Evolutionary conservation across 1,140 invertebrate species (phyloP).

Genomic region (Caenorhabditis tropicalis): DNA sequence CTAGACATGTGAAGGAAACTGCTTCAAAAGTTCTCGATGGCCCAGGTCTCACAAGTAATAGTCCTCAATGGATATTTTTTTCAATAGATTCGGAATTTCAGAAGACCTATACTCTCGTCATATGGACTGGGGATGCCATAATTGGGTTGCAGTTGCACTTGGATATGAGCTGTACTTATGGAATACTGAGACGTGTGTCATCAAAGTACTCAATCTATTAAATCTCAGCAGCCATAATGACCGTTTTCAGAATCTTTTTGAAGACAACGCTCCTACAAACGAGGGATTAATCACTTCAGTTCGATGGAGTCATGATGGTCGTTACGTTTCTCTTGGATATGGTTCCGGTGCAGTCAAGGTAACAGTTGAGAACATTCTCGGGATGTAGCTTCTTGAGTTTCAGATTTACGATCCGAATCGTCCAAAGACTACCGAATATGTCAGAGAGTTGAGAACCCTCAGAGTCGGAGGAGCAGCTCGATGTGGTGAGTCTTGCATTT

Average conservation of each 20-base stretch:
- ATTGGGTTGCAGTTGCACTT: conserved; percentile 49
- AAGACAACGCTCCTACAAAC: conserved; percentile 15
- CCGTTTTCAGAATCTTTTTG: conserved; percentile 29
- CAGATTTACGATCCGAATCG: conserved; percentile 47
- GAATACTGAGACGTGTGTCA: conserved; percentile 47
- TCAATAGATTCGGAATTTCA: not conserved
- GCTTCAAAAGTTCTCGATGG: conserved; percentile 48
- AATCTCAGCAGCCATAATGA: too few species aligned
- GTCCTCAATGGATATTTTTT: not conserved
- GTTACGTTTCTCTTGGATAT: conserved; percentile 38
- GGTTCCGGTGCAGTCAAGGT: conserved; percentile 47
- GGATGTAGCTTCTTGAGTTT: not conserved
- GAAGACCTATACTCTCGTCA: conserved; percentile 50
- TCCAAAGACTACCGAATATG: not conserved
- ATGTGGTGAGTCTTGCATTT: not conserved
- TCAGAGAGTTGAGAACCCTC: conserved; percentile 45
- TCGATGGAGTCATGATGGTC: conserved; percentile 47
- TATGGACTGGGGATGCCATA: conserved; percentile 45
- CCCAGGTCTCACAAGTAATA: conserved; percentile 41
- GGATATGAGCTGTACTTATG: conserved; percentile 47
- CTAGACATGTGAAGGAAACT: conserved; percentile 29
- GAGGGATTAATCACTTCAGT: conserved; percentile 46
- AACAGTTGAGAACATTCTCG: not conserved
- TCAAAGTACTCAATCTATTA: not conserved
- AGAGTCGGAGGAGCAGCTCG: not conserved